Conservation (phyloP, 2,888 invertebrate genomes). For the Leptinotarsa rubiginosa region DNA sequence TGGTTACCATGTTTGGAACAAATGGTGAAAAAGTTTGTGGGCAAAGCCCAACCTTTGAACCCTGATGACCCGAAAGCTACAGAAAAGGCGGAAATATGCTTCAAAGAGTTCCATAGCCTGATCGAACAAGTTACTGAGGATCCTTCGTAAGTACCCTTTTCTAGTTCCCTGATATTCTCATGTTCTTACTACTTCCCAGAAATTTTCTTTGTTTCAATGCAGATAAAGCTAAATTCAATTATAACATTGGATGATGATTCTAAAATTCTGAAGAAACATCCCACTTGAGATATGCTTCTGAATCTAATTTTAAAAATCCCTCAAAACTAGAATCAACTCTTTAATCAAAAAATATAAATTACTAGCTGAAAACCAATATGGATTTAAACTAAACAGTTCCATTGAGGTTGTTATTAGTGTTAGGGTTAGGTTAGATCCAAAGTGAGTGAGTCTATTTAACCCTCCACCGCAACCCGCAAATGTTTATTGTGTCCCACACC, state of each 20-base stretch:
- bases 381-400: too few species aligned
- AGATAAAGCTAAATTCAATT: background rate
- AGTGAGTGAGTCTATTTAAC: too few species aligned
- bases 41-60: slow-evolving; percentile 84
- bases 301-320: too few species aligned
- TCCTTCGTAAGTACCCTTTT: slow-evolving; percentile 77
- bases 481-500: too few species aligned
- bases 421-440: too few species aligned
- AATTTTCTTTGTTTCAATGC: slow-evolving; percentile 6
- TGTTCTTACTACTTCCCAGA: background rate
- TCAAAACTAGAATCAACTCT: too few species aligned
- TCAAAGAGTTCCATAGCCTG: slow-evolving; percentile 84
- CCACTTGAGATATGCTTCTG: too few species aligned
- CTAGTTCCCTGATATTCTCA: background rate
- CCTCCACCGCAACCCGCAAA: too few species aligned
- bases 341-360: too few species aligned
- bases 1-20: slow-evolving; percentile 94
- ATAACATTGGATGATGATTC: background rate
- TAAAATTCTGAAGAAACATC: too few species aligned
- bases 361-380: too few species aligned
- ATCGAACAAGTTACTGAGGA: slow-evolving; percentile 80
- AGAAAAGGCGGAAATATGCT: slow-evolving; percentile 84
- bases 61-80: slow-evolving; percentile 80
- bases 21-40: slow-evolving; percentile 86
- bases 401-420: too few species aligned